phyloP scores from a whole-genome alignment of 1,140 invertebrate genomes.

The Pseudomyrmex cubaensis region DNA sequence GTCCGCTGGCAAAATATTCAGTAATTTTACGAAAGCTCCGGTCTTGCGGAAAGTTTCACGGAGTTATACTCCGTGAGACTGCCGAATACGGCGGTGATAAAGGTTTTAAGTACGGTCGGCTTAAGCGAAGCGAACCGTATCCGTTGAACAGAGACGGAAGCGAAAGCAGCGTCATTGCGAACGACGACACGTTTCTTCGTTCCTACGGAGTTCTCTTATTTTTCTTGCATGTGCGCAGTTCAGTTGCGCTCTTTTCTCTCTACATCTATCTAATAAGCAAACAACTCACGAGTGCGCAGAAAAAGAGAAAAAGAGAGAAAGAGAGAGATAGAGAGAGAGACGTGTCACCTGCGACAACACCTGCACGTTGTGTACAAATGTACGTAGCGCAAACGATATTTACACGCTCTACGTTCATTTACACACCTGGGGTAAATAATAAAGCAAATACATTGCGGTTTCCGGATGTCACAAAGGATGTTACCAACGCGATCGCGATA shows the following conservation, averaged over 20 bases:
- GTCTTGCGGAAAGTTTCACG: slow-evolving; percentile 63
- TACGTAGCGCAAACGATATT: slow-evolving; percentile 1
- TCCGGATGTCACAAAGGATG: neutral
- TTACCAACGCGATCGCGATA: neutral
- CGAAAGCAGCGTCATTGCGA: neutral
- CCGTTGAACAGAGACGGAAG: slow-evolving; percentile 19
- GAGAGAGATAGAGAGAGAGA: neutral
- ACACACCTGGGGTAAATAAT: slow-evolving; percentile 9
- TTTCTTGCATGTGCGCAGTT: neutral
- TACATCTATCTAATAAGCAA: slow-evolving; percentile 5
- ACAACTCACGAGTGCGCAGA: neutral
- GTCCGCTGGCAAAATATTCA: slow-evolving; percentile 58
- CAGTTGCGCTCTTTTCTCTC: neutral
- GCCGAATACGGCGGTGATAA: slow-evolving; percentile 25
- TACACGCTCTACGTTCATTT: slow-evolving; percentile 4
- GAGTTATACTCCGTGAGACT: slow-evolving; percentile 64
- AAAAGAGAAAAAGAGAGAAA: too few species aligned
- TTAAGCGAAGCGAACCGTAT: slow-evolving; percentile 49
- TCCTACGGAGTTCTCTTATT: neutral
- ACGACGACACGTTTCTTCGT: too few species aligned
- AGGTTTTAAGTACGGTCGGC: slow-evolving; percentile 29
- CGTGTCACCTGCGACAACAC: slow-evolving; percentile 14
- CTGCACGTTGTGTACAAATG: slow-evolving; percentile 19
- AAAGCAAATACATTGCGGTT: slow-evolving; percentile 17
- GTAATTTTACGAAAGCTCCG: slow-evolving; percentile 63